Conservation (phyloP, 2,113 vertebrate genomes). For the Pontoporia blainvillei region DNA sequence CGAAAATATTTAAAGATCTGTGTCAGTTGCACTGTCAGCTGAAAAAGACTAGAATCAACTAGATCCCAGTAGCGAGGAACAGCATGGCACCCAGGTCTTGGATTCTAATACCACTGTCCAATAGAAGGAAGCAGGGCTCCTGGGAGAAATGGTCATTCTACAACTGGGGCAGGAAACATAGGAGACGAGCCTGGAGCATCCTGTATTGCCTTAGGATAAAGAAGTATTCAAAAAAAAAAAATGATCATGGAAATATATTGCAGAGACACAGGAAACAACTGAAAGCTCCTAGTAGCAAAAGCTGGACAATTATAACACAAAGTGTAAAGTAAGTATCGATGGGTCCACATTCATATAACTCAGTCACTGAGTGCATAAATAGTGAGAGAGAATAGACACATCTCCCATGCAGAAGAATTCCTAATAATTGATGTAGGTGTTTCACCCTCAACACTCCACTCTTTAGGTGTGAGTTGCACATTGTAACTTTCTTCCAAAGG, state of each 20-base stretch:
- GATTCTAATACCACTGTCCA: background rate
- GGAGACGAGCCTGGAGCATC: background rate
- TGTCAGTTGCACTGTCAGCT: background rate
- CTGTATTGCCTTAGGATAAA: background rate
- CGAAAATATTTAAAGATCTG: background rate
- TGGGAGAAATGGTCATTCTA: background rate
- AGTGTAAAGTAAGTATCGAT: background rate
- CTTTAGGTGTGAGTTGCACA: background rate
- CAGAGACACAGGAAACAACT: background rate
- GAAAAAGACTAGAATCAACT: background rate
- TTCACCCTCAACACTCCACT: background rate
- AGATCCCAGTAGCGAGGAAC: rapidly evolving
- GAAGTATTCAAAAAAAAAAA: background rate
- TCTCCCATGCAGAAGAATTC: background rate
- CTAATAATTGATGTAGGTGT: rapidly evolving
- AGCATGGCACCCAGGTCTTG: no score
- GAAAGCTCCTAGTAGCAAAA: background rate
- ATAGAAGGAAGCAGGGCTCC: background rate
- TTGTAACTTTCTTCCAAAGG: background rate
- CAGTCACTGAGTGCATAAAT: background rate
- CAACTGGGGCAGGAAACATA: background rate
- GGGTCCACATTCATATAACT: background rate
- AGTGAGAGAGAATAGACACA: background rate
- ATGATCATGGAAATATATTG: background rate
- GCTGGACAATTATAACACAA: background rate